Base-by-base conservation (phyloP, 2,888 invertebrate species). In the Pollenia amentaria region DNA sequence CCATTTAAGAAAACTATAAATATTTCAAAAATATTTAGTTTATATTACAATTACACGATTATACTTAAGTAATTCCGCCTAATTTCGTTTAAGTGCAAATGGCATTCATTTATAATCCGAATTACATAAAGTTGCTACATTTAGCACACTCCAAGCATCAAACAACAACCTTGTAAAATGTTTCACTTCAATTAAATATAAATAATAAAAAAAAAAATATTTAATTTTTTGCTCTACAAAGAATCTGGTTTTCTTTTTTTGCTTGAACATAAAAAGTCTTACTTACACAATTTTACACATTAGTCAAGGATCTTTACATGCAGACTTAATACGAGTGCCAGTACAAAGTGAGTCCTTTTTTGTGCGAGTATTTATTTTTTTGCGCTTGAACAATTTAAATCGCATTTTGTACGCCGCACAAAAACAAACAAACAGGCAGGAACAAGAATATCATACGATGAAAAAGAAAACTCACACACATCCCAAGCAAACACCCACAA, bases 231-330 rank as follows among this genome's bases (percentile, higher is more conserved):
- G 9, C 42, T 46, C 64, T 18, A 3, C 16, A 18, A 46, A 18
- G 60, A 38, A 8, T 38, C n/a, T 11, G 8, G 1, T 38, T 10
- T 70, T 16, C n/a, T 51, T 9, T 51, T 62, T 51, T 60, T 46
- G 42, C 16, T 57, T 21, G 21, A 21, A 29, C n/a, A 65, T 77
- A 38, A 48, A 77, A 44, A 42, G 14, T 55, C 10, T 16, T 53
- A 16, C 51, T 51, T 76, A n/a, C 11, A 73, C 55, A 81, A 16
- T 57, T 81, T 75, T 60, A 29, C 67, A 67, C 44, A 69, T 75
- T 82, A 67, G 75, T 82, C 75, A 82, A 82, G 81, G 75, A 75
- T 73, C 16, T 76, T 82, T 67, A 75, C 51, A 82, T 44, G 44
- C 44, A 55, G 46, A 73, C 55, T 65, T 80, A 80, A 62, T 73